Base-by-base conservation (phyloP, 2,797 vertebrate species). In the Harpagifer antarcticus region DNA sequence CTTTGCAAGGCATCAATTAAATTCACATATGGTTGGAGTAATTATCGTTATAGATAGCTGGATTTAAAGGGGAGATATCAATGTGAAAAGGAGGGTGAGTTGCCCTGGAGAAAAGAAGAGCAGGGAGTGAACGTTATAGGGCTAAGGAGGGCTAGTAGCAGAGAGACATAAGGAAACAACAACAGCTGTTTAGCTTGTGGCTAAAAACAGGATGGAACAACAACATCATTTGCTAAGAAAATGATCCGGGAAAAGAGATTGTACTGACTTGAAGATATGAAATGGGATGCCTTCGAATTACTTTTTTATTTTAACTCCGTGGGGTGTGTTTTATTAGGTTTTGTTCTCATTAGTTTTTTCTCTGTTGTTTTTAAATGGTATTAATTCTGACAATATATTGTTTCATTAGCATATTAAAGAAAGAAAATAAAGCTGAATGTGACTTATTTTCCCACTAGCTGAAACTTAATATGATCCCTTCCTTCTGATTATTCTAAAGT, bases 141-240 rank as follows among this genome's bases (percentile, higher is more conserved):
- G 92, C 88, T 90, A 90, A 75, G 87, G 81, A 91, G 88, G 84
- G 89, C 88, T 87, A 86, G 91, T 86, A 59, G 74, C 84, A 89
- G 87, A 87, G 61, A 88, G 81, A 82, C 73, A 70, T 86, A 87
- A 91, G 92, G 93, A 93, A 94, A 96, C 94, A 96, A 95, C 94
- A 95, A 94, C 95, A 95, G 93, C 94, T 96, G 95, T 91, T 93
- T 94, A 75, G 93, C 95, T 95, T 59, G 82, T 94, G 94, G 95
- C 94, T 89, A 94, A 90, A 95, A 94, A 86, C 88, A 87, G 87
- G 81, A 84, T 79, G 70, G 88, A 92, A 93, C 84, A 94, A 94
- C 91, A 95, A 92, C 92, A 92, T 86, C 84, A 85, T 93, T 94
- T 93, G 88, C 91, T 81, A 83, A 90, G 91, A 94, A 92, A 91